Conservation (phyloP, 23 tunicate species). For the Ciona savignyi region DNA sequence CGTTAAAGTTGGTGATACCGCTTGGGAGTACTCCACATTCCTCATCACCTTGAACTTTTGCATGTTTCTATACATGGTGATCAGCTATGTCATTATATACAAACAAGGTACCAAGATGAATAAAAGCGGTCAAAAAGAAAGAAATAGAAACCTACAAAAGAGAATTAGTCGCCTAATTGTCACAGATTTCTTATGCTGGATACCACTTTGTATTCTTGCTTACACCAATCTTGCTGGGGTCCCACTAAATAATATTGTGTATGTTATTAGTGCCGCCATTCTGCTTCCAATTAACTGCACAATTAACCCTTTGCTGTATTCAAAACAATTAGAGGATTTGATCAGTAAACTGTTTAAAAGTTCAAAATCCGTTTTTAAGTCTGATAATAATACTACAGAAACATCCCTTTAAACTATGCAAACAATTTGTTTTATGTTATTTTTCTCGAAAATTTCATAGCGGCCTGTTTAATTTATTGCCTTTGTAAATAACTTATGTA, state of each 20-base stretch:
- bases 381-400: no score
- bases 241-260: neutral
- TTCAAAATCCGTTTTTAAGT: no score
- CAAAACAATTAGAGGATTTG: no score
- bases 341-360: no score
- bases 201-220: conserved; percentile 41
- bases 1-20: conserved; percentile 5
- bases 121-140: neutral
- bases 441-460: no score
- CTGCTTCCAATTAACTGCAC: no score
- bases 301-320: no score
- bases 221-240: conserved; percentile 11
- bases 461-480: no score
- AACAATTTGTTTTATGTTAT: no score
- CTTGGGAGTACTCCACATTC: conserved; percentile 25
- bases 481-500: no score
- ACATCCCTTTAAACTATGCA: no score
- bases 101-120: neutral
- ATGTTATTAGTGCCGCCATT: conserved; percentile 18
- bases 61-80: conserved; percentile 17
- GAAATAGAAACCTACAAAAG: conserved; percentile 18
- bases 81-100: conserved; percentile 17
- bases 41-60: conserved; percentile 22
- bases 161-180: conserved; percentile 24
- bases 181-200: conserved; percentile 51